phyloP scores from a whole-genome alignment of 2,797 vertebrate species.

The Phataginus tricuspis region DNA sequence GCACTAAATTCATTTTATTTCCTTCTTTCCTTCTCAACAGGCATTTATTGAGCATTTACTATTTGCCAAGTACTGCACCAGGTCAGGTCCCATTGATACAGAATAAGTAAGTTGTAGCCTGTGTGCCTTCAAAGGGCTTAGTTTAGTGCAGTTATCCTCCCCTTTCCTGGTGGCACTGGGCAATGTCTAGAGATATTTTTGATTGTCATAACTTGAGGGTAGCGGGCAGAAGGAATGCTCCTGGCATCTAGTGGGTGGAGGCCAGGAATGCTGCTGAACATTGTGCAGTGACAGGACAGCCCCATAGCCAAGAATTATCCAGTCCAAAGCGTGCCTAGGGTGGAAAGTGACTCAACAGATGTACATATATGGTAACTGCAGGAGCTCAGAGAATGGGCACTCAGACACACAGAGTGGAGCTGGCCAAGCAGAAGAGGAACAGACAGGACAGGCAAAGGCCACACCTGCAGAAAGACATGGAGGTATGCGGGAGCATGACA shows the following conservation, averaged over 20 bases:
- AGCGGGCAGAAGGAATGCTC: background rate
- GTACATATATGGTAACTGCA: background rate
- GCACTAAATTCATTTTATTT: slow-evolving; percentile 1
- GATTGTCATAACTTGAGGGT: background rate
- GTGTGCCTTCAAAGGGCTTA: background rate
- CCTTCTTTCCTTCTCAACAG: slow-evolving; percentile 23
- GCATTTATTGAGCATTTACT: slow-evolving; percentile 45
- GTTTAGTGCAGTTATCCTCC: background rate
- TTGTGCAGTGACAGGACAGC: background rate
- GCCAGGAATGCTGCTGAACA: background rate
- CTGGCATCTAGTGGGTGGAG: slow-evolving; percentile 28
- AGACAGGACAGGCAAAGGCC: background rate
- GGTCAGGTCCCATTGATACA: background rate
- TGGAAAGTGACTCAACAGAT: background rate
- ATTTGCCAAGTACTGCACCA: background rate
- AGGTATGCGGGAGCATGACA: background rate
- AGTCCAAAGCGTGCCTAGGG: background rate
- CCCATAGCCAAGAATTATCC: background rate
- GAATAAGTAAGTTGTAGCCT: background rate
- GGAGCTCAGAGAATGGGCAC: background rate
- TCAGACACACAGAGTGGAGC: background rate
- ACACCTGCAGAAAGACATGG: background rate
- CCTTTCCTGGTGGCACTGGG: background rate
- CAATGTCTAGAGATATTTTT: background rate
- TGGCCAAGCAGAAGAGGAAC: background rate